Evolutionary conservation across 2,113 vertebrate species (phyloP).

Genomic region (Lamprotornis superbus): DNA sequence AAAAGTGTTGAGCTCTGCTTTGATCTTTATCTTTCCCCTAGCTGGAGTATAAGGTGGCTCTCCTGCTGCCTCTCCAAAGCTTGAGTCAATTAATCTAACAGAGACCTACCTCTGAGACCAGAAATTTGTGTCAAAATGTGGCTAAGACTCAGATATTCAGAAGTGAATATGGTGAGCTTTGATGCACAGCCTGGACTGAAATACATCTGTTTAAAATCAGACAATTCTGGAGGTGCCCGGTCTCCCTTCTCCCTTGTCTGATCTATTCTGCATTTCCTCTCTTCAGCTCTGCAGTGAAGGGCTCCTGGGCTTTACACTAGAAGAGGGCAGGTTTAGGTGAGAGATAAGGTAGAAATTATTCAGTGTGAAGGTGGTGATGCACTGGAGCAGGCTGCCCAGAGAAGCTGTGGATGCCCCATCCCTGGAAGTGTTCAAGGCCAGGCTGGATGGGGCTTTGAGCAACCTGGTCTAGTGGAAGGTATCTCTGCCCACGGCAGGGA

Average conservation of each 20-base stretch:
- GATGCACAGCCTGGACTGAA: neutral
- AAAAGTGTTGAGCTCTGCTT: neutral
- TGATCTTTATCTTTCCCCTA: neutral
- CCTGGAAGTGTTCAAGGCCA: neutral
- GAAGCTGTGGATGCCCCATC: neutral
- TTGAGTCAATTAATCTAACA: neutral
- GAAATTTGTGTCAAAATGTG: neutral
- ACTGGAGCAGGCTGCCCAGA: neutral
- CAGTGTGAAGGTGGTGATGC: neutral
- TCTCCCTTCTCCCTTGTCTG: neutral
- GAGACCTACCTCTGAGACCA: neutral
- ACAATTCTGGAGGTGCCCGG: neutral
- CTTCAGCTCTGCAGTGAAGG: neutral
- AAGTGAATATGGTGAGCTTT: neutral
- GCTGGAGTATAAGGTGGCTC: neutral
- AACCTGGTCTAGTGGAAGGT: neutral
- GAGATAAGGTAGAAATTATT: neutral
- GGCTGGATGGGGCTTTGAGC: neutral
- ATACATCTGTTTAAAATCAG: neutral
- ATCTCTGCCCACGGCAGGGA: neutral
- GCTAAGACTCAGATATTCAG: neutral
- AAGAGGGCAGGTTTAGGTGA: neutral
- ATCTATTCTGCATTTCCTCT: neutral
- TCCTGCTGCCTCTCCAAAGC: neutral
- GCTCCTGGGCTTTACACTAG: neutral